These are phyloP conservation scores for Thunnus albacares DNA, from an alignment of 2,797 vertebrate species.

Conservation along the genomic window DNA sequence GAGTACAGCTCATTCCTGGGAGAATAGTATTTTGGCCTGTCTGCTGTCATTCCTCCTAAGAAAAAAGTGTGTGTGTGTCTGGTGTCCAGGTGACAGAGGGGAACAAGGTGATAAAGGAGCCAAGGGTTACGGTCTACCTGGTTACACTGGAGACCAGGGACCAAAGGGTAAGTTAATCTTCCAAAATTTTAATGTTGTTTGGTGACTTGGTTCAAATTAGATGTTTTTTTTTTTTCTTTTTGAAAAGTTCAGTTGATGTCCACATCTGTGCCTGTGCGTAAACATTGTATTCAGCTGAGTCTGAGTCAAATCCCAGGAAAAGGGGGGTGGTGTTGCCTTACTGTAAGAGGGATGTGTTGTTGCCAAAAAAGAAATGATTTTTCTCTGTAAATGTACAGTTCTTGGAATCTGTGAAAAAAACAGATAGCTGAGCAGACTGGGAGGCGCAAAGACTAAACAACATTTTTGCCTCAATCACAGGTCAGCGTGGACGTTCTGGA, in stretches of 20 bases:
- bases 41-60: conserved; percentile 31
- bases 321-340: conserved; percentile 5
- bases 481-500: conserved; percentile 85
- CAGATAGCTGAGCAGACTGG: conserved; percentile 30
- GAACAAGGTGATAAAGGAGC: conserved; percentile 82
- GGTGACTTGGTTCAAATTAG: conserved; percentile 31
- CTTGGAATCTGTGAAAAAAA: conserved; percentile 42
- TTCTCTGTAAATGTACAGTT: conserved; percentile 40
- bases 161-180: conserved; percentile 73
- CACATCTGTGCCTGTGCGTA: conserved; percentile 33
- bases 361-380: conserved; percentile 46
- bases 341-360: conserved; percentile 12
- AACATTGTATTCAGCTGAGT: conserved; percentile 33
- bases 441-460: conserved; percentile 43
- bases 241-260: not conserved
- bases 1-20: conserved; percentile 15
- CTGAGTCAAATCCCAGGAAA: conserved; percentile 15
- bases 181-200: not conserved
- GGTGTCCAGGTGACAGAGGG: conserved; percentile 79
- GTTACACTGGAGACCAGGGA: conserved; percentile 81
- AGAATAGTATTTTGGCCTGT: conserved; percentile 9
- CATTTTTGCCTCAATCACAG: conserved; percentile 69
- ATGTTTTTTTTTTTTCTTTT: not conserved
- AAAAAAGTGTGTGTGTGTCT: conserved; percentile 45
- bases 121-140: conserved; percentile 78